Evolutionary conservation across 2,888 invertebrate genomes (phyloP), one percentile per base, ranked within the genome.

Genomic region (Drosophila mimica): DNA sequence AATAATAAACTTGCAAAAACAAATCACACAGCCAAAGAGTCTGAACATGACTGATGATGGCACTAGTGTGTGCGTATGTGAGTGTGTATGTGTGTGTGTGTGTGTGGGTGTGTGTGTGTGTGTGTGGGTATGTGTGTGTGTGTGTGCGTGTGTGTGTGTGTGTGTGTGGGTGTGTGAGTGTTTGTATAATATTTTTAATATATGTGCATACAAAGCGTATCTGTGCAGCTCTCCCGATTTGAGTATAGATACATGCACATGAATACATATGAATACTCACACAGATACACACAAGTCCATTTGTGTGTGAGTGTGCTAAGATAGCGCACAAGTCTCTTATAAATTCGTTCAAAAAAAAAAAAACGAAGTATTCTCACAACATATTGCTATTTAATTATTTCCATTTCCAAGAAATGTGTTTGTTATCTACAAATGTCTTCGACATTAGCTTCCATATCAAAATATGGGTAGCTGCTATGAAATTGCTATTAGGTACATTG

Each of bases 341-440:
- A 67, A 58, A 65, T 72, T 70, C 60, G 28, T 57, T 61, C n/a
- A 58, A 38, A 28, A 57, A 60, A 43, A 57, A 57, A 60, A 43
- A 57, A 43, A 38, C 46, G 65, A 70, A 75, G 62, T 58, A 75
- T 69, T 76, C 63, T 60, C 81, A 89, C 80, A 82, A 83, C 82
- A 79, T 76, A 83, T 82, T 83, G 84, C 80, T 65, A 77, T 84
- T 79, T 79, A 84, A 85, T 88, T 82, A 76, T 70, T 87, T 74
- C 62, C 57, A 88, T 80, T 92, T 91, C 91, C 81, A 53, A 79
- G 89, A 91, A 92, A 49, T 77, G 58, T 76, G 76, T 91, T 91
- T 79, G 76, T 92, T 91, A 92, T 91, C 91, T 82, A 59, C 28
- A 43, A 67, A 48, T 57, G 53, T 49, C 51, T 70, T 38, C 53